Conservation (phyloP, 2,888 invertebrate species). For the Phengaris arion region DNA sequence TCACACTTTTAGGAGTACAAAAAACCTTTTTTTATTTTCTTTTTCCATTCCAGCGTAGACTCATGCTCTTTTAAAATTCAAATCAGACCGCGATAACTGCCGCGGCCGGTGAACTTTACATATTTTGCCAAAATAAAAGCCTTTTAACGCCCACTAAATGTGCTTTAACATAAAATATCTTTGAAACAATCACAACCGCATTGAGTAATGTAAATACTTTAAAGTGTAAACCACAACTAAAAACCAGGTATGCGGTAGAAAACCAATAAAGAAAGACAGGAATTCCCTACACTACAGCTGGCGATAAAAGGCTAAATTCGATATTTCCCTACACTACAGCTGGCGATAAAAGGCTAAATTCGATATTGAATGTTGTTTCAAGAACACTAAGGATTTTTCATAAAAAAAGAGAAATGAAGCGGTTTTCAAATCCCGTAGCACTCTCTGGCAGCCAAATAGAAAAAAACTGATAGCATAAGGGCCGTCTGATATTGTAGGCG, state of each 20-base stretch:
- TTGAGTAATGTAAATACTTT: neutral
- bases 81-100: constrained; percentile 9
- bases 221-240: neutral
- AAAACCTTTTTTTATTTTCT: neutral
- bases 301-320: neutral
- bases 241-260: neutral
- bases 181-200: neutral
- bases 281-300: neutral
- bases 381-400: neutral
- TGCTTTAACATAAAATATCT: neutral
- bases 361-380: neutral
- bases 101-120: neutral
- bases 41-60: neutral
- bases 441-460: neutral
- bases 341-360: neutral
- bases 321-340: neutral
- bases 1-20: neutral
- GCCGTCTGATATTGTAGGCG: no score
- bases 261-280: neutral
- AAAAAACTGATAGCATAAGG: no score
- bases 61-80: neutral
- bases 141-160: constrained; percentile 10
- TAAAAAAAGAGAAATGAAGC: neutral
- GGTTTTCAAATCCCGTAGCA: neutral
- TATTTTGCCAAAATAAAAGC: constrained; percentile 23